Evolutionary conservation across 23 tunicate genomes (phyloP).

Genomic region (Ciona savignyi): DNA sequence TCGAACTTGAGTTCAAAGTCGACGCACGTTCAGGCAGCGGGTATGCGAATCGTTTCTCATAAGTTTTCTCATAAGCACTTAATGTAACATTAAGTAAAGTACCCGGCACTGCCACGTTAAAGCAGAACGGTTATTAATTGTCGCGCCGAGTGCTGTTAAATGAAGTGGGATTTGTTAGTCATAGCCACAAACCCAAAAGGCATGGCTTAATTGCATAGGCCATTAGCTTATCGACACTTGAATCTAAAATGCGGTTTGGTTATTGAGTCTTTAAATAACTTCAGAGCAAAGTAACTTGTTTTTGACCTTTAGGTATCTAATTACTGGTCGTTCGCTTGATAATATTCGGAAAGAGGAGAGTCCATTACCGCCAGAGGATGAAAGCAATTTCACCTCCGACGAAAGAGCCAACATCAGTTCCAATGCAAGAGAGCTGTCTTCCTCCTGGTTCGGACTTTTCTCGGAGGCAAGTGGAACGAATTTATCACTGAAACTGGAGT

Average conservation of each 20-base stretch:
- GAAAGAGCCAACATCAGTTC: constrained; percentile 2
- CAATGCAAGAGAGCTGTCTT: constrained; percentile 1
- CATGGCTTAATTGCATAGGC: not conserved
- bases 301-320: constrained; percentile 39
- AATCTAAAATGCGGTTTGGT: not conserved
- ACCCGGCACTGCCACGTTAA: too few relatives aligned
- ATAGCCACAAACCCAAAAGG: not conserved
- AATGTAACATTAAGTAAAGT: too few relatives aligned
- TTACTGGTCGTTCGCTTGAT: constrained; percentile 65
- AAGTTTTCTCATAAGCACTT: not conserved
- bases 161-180: not conserved
- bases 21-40: constrained; percentile 71
- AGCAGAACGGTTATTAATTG: too few relatives aligned
- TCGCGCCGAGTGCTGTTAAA: too few relatives aligned
- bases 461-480: constrained; percentile 5
- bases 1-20: constrained; percentile 73
- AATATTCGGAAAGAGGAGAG: not conserved
- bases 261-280: too few relatives aligned
- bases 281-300: too few relatives aligned
- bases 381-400: not conserved
- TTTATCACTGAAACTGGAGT: constrained; percentile 58
- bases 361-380: not conserved
- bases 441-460: constrained; percentile 88
- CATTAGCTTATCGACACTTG: not conserved
- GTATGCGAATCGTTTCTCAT: constrained; percentile 26